Conservation (phyloP, 2,888 invertebrate species). For the Iselma pallidipennis region DNA sequence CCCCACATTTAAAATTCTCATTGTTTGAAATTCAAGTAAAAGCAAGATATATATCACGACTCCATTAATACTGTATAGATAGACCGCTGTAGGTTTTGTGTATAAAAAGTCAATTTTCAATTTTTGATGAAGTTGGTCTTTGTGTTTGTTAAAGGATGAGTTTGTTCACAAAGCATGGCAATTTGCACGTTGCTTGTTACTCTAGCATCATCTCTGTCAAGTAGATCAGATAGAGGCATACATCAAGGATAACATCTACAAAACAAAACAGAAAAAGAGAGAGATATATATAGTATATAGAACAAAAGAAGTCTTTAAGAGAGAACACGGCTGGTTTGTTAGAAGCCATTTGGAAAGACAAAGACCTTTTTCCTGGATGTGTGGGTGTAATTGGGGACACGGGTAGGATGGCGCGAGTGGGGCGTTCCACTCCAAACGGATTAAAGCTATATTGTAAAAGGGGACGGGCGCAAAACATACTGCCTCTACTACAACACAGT, state of each 20-base stretch:
- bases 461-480: slow-evolving; percentile 24
- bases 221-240: slow-evolving; percentile 34
- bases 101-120: slow-evolving; percentile 39
- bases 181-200: slow-evolving; percentile 41
- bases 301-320: slow-evolving; percentile 37
- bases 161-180: slow-evolving; percentile 41
- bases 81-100: no score
- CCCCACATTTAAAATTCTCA: neutral
- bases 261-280: no score
- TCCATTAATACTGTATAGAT: no score
- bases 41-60: no score
- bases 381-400: slow-evolving; percentile 22
- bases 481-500: slow-evolving; percentile 18
- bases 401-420: no score
- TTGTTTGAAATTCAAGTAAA: no score
- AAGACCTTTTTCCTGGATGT: slow-evolving; percentile 13
- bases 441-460: slow-evolving; percentile 27
- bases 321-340: slow-evolving; percentile 28
- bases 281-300: no score
- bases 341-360: slow-evolving; percentile 31
- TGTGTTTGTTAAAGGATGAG: slow-evolving; percentile 27
- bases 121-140: slow-evolving; percentile 43
- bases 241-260: slow-evolving; percentile 9
- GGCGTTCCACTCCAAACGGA: no score
- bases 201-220: slow-evolving; percentile 32